A percentile compares a stretch with the other conserved stretches of the same genome.
Conservation (phyloP, 2,113 vertebrate genomes). For the Cephalophus harveyi region DNA sequence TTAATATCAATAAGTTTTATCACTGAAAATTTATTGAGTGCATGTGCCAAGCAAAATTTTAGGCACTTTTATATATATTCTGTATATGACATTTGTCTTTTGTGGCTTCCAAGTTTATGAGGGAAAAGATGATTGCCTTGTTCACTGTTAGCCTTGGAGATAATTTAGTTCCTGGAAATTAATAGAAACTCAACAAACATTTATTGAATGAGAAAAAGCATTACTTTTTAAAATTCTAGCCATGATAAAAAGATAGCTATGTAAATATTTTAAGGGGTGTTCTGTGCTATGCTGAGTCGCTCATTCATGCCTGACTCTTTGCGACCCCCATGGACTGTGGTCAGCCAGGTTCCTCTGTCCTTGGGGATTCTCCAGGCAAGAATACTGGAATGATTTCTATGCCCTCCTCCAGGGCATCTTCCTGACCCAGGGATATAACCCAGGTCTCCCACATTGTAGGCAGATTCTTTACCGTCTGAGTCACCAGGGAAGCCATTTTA, state of each 20-base stretch:
- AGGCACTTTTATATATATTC: background rate
- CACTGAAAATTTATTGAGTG: background rate
- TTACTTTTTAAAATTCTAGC: background rate
- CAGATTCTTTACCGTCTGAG: background rate
- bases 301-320: background rate
- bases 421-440: background rate
- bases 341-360: background rate
- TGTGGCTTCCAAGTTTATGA: background rate
- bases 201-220: background rate
- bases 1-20: background rate
- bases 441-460: background rate
- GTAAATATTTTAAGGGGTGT: background rate
- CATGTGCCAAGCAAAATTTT: background rate
- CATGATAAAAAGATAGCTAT: background rate
- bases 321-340: accelerated
- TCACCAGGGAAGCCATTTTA: background rate
- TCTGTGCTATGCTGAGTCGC: background rate
- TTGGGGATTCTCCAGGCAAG: background rate
- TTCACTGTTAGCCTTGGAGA: background rate
- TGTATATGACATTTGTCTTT: background rate
- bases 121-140: background rate
- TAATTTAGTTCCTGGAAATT: background rate
- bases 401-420: background rate
- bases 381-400: background rate
- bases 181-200: background rate